phyloP scores from a whole-genome alignment of 2,797 vertebrate species.

The Pangasius djambal region DNA sequence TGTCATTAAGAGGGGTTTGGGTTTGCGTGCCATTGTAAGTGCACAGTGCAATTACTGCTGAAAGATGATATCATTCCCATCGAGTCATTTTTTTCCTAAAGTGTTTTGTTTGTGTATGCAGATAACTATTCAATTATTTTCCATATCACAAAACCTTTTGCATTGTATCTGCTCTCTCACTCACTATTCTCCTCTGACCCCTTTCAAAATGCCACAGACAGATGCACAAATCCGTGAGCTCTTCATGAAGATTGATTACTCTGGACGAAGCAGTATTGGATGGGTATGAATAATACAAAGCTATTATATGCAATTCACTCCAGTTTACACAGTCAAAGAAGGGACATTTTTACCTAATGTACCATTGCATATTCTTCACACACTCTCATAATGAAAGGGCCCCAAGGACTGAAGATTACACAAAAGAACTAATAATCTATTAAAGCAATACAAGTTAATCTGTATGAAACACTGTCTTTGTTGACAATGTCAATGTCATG shows the following conservation, averaged over 20 bases:
- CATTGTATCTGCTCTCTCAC: constrained; percentile 19
- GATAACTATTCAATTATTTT: constrained; percentile 11
- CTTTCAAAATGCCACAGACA: constrained; percentile 71
- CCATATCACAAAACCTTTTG: neutral
- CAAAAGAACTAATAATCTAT: neutral
- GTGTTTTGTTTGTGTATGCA: constrained; percentile 14
- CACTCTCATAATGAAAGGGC: neutral
- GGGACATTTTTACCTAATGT: constrained; percentile 22
- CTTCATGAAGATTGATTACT: constrained; percentile 81
- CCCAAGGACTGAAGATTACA: neutral
- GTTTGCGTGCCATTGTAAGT: constrained; percentile 68
- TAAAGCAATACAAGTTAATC: neutral
- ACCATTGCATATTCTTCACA: neutral
- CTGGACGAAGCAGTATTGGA: constrained; percentile 74
- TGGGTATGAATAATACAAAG: constrained; percentile 72
- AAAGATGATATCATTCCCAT: neutral
- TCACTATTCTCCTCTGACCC: constrained; percentile 23
- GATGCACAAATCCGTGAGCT: constrained; percentile 74
- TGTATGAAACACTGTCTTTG: no score
- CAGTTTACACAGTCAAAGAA: constrained; percentile 43
- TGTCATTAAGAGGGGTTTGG: constrained; percentile 74
- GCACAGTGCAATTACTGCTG: neutral
- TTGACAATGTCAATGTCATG: no score
- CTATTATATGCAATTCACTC: constrained; percentile 42
- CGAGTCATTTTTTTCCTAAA: neutral